Evolutionary conservation across 2,888 invertebrate species (phyloP).

Genomic region (Drosophila paucipuncta): DNA sequence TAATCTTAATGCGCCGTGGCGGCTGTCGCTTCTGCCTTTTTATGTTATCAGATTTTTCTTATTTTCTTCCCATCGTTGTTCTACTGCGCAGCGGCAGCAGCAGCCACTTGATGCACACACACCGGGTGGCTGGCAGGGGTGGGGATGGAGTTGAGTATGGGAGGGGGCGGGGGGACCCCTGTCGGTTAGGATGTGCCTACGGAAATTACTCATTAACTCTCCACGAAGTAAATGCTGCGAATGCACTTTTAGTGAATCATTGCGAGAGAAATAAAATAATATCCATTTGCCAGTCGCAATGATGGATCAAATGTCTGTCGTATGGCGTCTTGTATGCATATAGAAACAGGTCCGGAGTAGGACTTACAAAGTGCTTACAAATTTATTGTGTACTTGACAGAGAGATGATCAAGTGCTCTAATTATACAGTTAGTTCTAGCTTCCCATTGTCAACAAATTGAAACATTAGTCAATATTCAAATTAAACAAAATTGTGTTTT

Average conservation of each 20-base stretch:
- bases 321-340: constrained; percentile 41
- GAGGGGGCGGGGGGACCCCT: constrained; percentile 9
- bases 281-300: constrained; percentile 20
- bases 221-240: constrained; percentile 13
- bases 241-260: constrained; percentile 44
- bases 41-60: constrained; percentile 71
- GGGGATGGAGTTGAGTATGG: background rate
- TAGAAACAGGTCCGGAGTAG: background rate
- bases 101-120: constrained; percentile 67
- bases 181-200: constrained; percentile 60
- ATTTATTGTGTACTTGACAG: constrained; percentile 9
- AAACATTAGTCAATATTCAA: background rate
- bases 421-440: background rate
- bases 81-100: constrained; percentile 66
- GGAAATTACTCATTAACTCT: constrained; percentile 78
- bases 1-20: constrained; percentile 78
- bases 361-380: constrained; percentile 14
- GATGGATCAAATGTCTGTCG: constrained; percentile 62
- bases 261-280: constrained; percentile 4
- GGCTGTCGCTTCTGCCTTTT: constrained; percentile 78
- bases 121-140: background rate
- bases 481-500: background rate
- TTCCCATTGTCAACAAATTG: background rate
- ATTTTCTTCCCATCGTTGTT: constrained; percentile 60
- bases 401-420: constrained; percentile 8